Conservation (phyloP, 2,113 vertebrate species). For the Nothocercus nigrocapillus region DNA sequence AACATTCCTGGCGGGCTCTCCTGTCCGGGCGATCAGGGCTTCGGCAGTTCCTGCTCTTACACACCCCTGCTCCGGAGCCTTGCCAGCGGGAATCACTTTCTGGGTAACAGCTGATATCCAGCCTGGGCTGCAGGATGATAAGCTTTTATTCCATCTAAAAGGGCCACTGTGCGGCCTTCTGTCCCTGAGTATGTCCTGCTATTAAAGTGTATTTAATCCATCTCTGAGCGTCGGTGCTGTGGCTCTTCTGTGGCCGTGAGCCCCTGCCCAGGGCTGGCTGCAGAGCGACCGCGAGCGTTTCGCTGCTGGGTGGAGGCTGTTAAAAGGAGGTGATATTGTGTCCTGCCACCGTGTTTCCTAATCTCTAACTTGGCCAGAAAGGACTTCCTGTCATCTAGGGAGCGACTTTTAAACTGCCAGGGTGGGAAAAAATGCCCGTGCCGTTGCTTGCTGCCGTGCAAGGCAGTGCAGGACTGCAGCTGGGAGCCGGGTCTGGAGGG, state of each 20-base stretch:
- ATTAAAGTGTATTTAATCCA: not conserved
- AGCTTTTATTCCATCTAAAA: not conserved
- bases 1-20: not conserved
- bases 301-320: not conserved
- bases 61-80: not conserved
- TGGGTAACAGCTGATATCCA: not conserved
- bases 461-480: not conserved
- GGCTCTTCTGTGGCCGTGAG: not conserved
- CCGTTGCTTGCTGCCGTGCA: not conserved
- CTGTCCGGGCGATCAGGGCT: not conserved
- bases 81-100: constrained; percentile 20
- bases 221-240: not conserved
- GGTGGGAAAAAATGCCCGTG: not conserved
- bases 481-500: not conserved
- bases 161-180: not conserved
- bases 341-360: not conserved
- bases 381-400: not conserved
- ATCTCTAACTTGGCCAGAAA: not conserved
- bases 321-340: not conserved
- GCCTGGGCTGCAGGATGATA: not conserved
- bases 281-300: not conserved
- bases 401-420: not conserved
- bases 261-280: not conserved
- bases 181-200: not conserved
- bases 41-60: not conserved